Evolutionary conservation across 2,113 vertebrate species (phyloP).

Genomic region (Antechinus flavipes): DNA sequence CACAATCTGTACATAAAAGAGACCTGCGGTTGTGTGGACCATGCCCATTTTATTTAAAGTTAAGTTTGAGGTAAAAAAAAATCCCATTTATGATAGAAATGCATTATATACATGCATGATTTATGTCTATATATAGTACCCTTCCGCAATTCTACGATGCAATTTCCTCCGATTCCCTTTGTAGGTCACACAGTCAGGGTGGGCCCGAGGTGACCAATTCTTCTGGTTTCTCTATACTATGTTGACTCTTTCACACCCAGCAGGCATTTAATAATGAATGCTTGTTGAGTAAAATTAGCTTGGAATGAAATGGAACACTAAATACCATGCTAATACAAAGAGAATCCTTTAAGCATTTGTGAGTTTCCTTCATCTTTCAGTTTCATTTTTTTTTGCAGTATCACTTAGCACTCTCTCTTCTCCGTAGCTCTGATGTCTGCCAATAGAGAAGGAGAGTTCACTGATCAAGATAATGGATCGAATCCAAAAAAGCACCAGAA

Average conservation of each 20-base stretch:
- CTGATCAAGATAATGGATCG: constrained; percentile 87
- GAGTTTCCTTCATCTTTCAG: constrained; percentile 22
- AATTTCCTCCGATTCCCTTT: too few relatives aligned
- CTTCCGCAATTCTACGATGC: neutral
- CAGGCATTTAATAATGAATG: neutral
- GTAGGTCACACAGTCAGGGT: neutral
- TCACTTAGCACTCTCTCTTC: constrained; percentile 65
- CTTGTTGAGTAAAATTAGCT: neutral
- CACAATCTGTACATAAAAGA: neutral
- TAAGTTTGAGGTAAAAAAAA: neutral
- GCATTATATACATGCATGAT: neutral
- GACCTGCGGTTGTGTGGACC: neutral
- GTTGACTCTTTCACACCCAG: neutral
- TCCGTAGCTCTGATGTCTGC: constrained; percentile 84
- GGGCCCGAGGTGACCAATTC: neutral
- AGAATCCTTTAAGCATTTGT: neutral
- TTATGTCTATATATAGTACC: neutral
- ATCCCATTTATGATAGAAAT: neutral
- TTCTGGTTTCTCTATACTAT: neutral
- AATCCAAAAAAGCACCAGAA: constrained; percentile 92
- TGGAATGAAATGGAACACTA: neutral
- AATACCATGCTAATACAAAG: neutral
- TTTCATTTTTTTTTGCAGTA: neutral
- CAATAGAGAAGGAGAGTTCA: constrained; percentile 86
- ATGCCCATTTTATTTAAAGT: neutral